Base-by-base conservation (phyloP, 2,888 invertebrate species). In the Patella depressa region DNA sequence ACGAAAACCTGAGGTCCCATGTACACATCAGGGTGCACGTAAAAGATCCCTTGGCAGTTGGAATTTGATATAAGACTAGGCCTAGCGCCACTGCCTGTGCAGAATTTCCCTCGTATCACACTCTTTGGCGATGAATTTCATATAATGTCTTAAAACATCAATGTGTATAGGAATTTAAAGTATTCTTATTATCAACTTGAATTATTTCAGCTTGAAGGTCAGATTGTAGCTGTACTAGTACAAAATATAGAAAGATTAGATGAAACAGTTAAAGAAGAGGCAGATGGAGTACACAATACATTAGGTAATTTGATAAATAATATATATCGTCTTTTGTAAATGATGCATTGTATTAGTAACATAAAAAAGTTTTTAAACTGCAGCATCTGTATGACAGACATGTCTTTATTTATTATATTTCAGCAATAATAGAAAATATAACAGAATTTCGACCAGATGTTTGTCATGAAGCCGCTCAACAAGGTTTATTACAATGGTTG, bases 241-340 rank as follows among this genome's bases (percentile, higher is more conserved):
- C 97, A 98, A 92, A 98, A 98, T 92, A 93, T 99, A 76, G 96
- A 97, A 73, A 93, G 98, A 71, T 94, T 99, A 3, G 98, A 99
- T 92, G 99, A 99, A 91, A 94, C 93, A 75, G 95, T 97, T 2
- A 96, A 97, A 87, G 98, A 98, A 91, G 99, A 99, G 92, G 94
- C 96, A 59, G 98, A 98, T 91, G 99, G 98, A 9, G 97, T 99
- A 0, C 97, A 98, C 91, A 97, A 99, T 90, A 96, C 97, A 4
- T 93, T 98, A 85, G 94, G 96, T 96, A 90, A 90, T 78, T 80
- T 34, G 19, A 45, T 72, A 14, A 65, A 45, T 34, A 45, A 14
- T 19, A 71, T 45, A 71, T 19, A 15, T 19, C 19, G 9, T 19
- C n/a, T 15, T 57, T 57, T 15, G n/a, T n/a, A 57, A n/a, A 57